Base-by-base conservation (phyloP, 2,888 invertebrate genomes). In the Phengaris alcon region DNA sequence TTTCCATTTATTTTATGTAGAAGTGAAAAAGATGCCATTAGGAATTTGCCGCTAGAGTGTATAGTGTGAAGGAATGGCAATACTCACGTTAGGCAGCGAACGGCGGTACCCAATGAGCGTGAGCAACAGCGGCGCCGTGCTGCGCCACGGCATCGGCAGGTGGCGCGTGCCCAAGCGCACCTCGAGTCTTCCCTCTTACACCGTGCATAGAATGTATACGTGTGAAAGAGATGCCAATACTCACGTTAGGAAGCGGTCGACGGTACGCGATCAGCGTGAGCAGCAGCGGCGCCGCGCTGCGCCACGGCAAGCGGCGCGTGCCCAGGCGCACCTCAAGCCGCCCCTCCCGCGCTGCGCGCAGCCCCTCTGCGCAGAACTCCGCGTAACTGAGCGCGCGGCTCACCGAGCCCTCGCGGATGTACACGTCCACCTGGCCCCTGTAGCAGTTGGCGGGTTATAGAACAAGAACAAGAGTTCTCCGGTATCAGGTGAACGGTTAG, bases 261-360 rank as follows among this genome's bases (percentile, higher is more conserved):
- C 97, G 96, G 94, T 97, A 99, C 81, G 97, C 96, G 79, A 97
- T 95, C 80, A 97, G 94, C 80, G 98, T 97, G 85, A 98, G 95
- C 83, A 99, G 95, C 85, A 98, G 95, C 68, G 99, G 98, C 77
- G 97, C 97, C 81, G 99, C 99, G 81, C 97, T 96, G 81, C 96
- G 94, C 98, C 98, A 99, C 84, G 97, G 97, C 94, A 97, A 97
- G 90, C 96, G 97, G 93, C 98, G 97, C 82, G 97, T 97, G 83
- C 96, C 96, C 59, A 82, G 79, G 96, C 96, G 82, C 95, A 94
- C 97, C 97, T 98, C 85, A 90, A 97, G 97, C 89, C 96, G 97
- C 96, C 85, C 96, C 96, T 78, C 98, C 95, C 83, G 97, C 95
- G 82, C 98, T 96, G 78, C 98, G 96, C 82, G 98, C 94, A 84